Evolutionary conservation across 64 coral and sea anemone species (phyloP), one percentile per base, ranked within the genome.

Genomic region (Montipora sp.): DNA sequence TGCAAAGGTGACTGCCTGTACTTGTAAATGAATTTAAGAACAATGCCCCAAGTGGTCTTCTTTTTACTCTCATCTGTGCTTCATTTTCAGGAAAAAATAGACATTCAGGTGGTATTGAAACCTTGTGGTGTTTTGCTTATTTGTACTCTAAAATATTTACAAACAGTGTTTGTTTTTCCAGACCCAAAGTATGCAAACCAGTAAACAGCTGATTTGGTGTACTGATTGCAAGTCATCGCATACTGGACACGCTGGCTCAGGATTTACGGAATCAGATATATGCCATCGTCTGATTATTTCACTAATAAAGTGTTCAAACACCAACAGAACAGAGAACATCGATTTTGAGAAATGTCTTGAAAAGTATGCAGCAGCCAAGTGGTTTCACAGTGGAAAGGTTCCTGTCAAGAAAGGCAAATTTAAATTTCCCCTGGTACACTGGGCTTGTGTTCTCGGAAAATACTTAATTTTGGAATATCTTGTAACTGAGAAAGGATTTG

Each of bases 391-490:
- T 19, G 60, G 43, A 24, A 65, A 58, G 19, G 60, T 83, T 67
- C 59, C 80, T 9, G 22, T 24, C 8, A 83, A 19, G 19, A 66
- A 47, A 24, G 59, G 44, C 8, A 11, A 83, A 83, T 20, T 60
- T 5, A 59, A 16, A 12, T 83, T 83, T 19, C 80, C 80, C 46
- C 47, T 83, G 18, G 14, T 83, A 7, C 80, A 83, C 43, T 83
- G 80, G 80, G 80, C 57, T 11, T 83, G 80, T 67, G 47, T 83
- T 48, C 60, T 83, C 46, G 80, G 59, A 66, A 65, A 67, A 36
- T 83, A 83, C 80, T 67, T 16, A 60, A 13, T 19, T 23, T 66
- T 83, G 60, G 80, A 83, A 21, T 83, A 68, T 83, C 80, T 83
- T 47, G 59, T 83, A 1, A 66, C 24, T 0, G 60, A 83, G 24